Conservation (phyloP, 2,113 vertebrate genomes). For the Tragelaphus imberbis region DNA sequence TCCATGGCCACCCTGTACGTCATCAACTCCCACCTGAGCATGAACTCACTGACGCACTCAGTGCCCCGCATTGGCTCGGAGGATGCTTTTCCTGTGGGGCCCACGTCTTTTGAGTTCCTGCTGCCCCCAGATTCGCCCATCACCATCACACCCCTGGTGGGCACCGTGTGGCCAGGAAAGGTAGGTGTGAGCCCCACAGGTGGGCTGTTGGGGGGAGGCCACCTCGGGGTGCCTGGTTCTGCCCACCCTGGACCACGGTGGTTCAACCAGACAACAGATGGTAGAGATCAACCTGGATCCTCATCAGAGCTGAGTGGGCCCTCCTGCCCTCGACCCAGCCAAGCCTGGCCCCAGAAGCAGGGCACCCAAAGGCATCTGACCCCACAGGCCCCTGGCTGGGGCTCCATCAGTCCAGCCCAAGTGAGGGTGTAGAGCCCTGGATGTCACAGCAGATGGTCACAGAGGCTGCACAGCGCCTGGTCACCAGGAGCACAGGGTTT, state of each 20-base stretch:
- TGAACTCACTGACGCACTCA: slow-evolving; percentile 60
- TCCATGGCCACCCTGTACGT: slow-evolving; percentile 83
- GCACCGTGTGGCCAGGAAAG: slow-evolving; percentile 83
- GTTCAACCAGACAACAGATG: neutral
- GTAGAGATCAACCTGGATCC: neutral
- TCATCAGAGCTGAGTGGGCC: neutral
- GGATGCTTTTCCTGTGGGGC: slow-evolving; percentile 68
- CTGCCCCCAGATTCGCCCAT: slow-evolving; percentile 80
- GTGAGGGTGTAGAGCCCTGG: neutral
- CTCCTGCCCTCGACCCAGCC: too few relatives aligned
- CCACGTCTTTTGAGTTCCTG: slow-evolving; percentile 86
- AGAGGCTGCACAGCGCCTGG: neutral
- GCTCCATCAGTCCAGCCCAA: neutral
- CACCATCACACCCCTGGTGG: slow-evolving; percentile 83
- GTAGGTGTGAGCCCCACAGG: slow-evolving; percentile 50
- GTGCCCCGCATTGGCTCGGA: slow-evolving; percentile 67
- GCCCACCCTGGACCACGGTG: too few relatives aligned
- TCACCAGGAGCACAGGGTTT: neutral
- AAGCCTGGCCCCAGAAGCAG: neutral
- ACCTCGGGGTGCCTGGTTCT: neutral
- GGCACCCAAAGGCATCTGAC: accelerated
- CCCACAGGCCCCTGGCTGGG: neutral
- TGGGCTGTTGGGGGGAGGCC: neutral
- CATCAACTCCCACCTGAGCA: slow-evolving; percentile 74
- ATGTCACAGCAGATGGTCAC: neutral